A percentile compares a stretch with the other conserved stretches of the same genome.
Evolutionary conservation across 2,113 vertebrate species (phyloP).

Genomic region (Plestiodon gilberti): DNA sequence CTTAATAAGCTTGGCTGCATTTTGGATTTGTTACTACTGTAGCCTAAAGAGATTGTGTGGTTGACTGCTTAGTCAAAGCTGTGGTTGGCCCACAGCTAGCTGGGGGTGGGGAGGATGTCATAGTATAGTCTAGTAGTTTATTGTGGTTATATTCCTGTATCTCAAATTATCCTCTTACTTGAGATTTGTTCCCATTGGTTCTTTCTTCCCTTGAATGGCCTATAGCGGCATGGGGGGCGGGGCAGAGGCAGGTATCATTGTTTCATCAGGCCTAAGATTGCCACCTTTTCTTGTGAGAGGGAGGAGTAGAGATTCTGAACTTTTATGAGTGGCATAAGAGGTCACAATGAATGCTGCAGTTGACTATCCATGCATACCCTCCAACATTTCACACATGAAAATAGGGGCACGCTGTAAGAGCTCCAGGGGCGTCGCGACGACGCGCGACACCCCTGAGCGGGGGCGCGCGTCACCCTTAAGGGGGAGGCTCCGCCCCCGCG

Average conservation of each 20-base stretch:
- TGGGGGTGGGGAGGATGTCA: neutral
- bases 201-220: neutral
- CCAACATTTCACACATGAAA: no score
- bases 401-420: no score
- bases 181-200: neutral
- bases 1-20: neutral
- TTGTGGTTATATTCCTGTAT: slow-evolving; percentile 9
- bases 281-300: no score
- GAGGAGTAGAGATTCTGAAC: no score
- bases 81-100: slow-evolving; percentile 20
- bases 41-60: neutral
- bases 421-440: no score
- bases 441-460: no score
- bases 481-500: no score
- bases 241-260: neutral
- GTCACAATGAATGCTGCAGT: no score
- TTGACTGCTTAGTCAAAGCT: slow-evolving; percentile 20
- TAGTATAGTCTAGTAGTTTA: neutral
- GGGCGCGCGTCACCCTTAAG: no score
- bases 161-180: slow-evolving; percentile 20
- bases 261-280: neutral
- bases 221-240: neutral
- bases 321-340: no score
- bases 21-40: neutral
- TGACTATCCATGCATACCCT: no score